phyloP scores from a whole-genome alignment of 1,140 invertebrate genomes.

The Coptotermes formosanus region DNA sequence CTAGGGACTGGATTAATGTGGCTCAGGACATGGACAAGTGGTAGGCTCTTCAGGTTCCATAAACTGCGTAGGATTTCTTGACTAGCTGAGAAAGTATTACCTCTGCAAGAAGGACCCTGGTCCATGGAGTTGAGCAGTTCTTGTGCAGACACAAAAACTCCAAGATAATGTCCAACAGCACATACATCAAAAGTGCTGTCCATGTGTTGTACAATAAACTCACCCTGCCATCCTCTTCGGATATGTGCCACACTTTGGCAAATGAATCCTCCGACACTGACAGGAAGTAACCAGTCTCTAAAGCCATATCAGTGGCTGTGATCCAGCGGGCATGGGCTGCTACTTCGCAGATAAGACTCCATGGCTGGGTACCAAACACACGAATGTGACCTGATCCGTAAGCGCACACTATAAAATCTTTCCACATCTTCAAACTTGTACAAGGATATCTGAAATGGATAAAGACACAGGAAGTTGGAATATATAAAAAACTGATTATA shows the following conservation, averaged over 20 bases:
- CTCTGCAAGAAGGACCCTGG: too few species aligned
- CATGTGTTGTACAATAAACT: neutral
- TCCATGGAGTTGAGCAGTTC: too few species aligned
- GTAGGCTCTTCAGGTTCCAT: too few species aligned
- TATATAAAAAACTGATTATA: too few species aligned
- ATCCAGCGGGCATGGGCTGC: slow-evolving; percentile 52
- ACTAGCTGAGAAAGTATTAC: too few species aligned
- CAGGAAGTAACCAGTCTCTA: slow-evolving; percentile 46
- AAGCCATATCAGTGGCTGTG: slow-evolving; percentile 50
- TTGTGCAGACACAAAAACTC: too few species aligned
- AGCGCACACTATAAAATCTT: slow-evolving; percentile 44
- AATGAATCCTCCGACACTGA: slow-evolving; percentile 52
- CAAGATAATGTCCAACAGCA: too few species aligned
- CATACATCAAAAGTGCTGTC: too few species aligned
- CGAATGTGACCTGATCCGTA: slow-evolving; percentile 54
- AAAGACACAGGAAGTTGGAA: neutral
- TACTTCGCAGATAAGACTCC: slow-evolving; percentile 46
- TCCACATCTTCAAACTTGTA: slow-evolving; percentile 39
- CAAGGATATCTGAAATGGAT: slow-evolving; percentile 38
- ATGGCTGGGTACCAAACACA: slow-evolving; percentile 44
- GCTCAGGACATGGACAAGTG: too few species aligned
- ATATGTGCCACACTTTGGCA: slow-evolving; percentile 46
- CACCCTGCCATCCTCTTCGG: neutral
- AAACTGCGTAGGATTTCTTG: too few species aligned
- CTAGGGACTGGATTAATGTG: too few species aligned